phyloP scores from a whole-genome alignment of 2,113 vertebrate genomes.

The Aegotheles bennettii region DNA sequence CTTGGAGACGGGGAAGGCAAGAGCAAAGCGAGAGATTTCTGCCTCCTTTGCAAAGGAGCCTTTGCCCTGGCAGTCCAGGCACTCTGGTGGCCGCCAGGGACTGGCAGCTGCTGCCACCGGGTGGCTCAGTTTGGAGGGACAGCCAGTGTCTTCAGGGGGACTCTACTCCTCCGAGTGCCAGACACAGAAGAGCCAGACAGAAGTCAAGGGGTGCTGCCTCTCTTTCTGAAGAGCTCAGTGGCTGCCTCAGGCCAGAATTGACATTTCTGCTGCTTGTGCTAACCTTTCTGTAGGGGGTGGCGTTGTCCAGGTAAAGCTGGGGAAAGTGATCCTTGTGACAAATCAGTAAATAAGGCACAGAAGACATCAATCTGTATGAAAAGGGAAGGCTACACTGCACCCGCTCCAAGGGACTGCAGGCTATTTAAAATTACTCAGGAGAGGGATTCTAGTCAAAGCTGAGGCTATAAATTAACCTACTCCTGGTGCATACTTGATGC shows the following conservation, averaged over 20 bases:
- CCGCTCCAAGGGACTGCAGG: background rate
- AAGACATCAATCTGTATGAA: rapidly evolving
- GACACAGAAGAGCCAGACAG: background rate
- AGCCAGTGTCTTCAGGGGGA: background rate
- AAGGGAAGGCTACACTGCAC: background rate
- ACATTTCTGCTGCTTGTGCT: background rate
- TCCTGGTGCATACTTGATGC: background rate
- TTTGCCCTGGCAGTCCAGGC: background rate
- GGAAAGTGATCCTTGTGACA: background rate
- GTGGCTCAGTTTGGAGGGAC: background rate
- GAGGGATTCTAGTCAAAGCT: background rate
- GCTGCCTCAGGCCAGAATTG: background rate
- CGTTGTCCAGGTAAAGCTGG: background rate
- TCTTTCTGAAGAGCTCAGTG: background rate
- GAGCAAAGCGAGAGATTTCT: background rate
- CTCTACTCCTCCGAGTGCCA: rapidly evolving
- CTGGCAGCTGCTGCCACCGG: slow-evolving; percentile 45
- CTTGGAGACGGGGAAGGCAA: too few species aligned
- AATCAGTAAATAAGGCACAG: background rate
- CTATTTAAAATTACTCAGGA: background rate
- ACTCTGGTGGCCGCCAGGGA: background rate
- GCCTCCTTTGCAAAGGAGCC: background rate
- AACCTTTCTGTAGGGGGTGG: background rate
- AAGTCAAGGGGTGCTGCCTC: rapidly evolving
- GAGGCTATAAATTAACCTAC: background rate